phyloP scores from a whole-genome alignment of 2,797 vertebrate genomes.

The Columba guinea region DNA sequence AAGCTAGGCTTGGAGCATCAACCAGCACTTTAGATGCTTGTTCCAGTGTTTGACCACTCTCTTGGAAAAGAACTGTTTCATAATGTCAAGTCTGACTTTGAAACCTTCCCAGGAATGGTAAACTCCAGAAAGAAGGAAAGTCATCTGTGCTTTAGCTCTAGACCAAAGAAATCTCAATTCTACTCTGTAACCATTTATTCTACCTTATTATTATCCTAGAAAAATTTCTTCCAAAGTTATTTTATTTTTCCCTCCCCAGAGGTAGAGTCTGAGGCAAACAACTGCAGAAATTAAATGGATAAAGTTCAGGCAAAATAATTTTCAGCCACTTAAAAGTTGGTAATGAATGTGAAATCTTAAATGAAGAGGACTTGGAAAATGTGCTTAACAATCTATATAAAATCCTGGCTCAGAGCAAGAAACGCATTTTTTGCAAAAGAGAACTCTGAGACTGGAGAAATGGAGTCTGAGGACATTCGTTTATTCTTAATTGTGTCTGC shows the following conservation, averaged over 20 bases:
- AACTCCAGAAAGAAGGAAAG: background rate
- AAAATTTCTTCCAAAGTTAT: background rate
- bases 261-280: background rate
- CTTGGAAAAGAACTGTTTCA: background rate
- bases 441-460: background rate
- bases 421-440: slow-evolving; percentile 49
- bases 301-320: slow-evolving; percentile 16
- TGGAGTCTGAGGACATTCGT: slow-evolving; percentile 30
- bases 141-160: background rate
- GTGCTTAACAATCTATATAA: slow-evolving; percentile 6
- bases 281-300: background rate
- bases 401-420: background rate
- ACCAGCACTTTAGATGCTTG: too few species aligned
- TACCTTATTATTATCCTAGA: background rate
- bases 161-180: background rate
- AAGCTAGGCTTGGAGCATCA: too few species aligned
- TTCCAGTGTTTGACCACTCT: background rate
- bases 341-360: slow-evolving; percentile 35
- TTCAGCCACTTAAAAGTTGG: background rate
- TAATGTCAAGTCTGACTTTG: background rate
- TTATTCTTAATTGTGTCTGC: slow-evolving; percentile 67
- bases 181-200: background rate
- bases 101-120: background rate
- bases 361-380: background rate
- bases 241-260: background rate